Percentiles rank a stretch among this genome's conserved stretches.
phyloP scores from a whole-genome alignment of 2,888 invertebrate species.

The Aelia acuminata region DNA sequence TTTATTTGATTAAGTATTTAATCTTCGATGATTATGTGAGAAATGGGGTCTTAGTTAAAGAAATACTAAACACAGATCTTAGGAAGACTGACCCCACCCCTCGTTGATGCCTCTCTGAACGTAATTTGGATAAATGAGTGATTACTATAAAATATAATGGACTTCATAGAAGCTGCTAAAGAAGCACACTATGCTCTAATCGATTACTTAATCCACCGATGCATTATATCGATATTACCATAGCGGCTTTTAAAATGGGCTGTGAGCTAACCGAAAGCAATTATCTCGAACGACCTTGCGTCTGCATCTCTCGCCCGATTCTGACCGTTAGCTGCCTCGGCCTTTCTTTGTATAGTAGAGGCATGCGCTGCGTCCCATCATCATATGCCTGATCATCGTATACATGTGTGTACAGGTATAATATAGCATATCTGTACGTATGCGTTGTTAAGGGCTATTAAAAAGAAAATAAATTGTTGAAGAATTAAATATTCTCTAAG shows the following conservation, averaged over 20 bases:
- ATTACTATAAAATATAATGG: background rate
- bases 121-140: background rate
- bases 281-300: background rate
- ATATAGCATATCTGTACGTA: no score
- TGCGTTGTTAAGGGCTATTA: no score
- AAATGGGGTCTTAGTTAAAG: no score
- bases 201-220: background rate
- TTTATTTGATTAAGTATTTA: no score
- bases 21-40: no score
- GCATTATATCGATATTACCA: background rate
- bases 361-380: background rate
- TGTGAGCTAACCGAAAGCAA: conserved; percentile 14
- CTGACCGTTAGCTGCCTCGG: background rate
- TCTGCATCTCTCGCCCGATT: background rate
- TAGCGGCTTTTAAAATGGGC: background rate
- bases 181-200: no score
- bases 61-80: no score
- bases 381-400: background rate
- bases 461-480: background rate
- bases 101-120: no score
- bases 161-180: background rate
- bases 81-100: no score
- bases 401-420: no score
- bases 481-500: background rate
- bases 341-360: background rate